Percentiles rank a stretch among this genome's conserved stretches.
Conservation (phyloP, 2,113 vertebrate genomes). For the Taurulus bubalis region DNA sequence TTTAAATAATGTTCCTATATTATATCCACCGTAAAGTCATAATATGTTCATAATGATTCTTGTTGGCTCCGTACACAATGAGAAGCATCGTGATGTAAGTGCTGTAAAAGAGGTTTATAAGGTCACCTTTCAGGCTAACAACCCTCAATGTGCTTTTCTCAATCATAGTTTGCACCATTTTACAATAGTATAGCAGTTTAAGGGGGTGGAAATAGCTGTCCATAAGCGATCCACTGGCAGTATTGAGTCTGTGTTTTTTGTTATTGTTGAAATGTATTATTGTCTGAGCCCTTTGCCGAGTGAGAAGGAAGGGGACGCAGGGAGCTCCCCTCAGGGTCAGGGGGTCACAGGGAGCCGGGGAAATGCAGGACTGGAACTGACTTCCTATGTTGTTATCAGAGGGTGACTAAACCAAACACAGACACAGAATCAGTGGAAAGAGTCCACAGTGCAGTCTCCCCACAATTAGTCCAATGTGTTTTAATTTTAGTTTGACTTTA, state of each 20-base stretch:
- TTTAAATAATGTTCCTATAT: background rate
- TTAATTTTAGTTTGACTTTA: background rate
- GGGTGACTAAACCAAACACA: constrained; percentile 5
- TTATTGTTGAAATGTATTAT: constrained; percentile 30
- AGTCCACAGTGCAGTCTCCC: background rate
- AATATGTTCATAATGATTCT: background rate
- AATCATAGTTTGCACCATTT: constrained; percentile 1
- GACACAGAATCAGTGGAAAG: constrained; percentile 14
- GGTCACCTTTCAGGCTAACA: background rate
- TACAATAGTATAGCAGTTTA: background rate
- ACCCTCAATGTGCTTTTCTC: background rate
- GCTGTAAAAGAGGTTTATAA: constrained; percentile 3
- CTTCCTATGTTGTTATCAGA: constrained; percentile 8
- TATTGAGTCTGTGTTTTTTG: constrained; percentile 20
- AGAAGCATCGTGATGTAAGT: background rate
- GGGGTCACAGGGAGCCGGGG: constrained; percentile 31
- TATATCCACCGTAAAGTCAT: background rate
- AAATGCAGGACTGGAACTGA: background rate
- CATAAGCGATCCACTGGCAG: background rate
- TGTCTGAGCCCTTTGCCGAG: constrained; percentile 23
- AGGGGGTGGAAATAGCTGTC: constrained; percentile 22
- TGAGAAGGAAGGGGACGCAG: constrained; percentile 40
- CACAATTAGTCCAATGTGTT: background rate
- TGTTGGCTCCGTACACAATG: background rate
- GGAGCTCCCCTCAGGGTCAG: constrained; percentile 12